Base-by-base conservation (phyloP, 1,140 invertebrate genomes). In the Penaeus vannamei region DNA sequence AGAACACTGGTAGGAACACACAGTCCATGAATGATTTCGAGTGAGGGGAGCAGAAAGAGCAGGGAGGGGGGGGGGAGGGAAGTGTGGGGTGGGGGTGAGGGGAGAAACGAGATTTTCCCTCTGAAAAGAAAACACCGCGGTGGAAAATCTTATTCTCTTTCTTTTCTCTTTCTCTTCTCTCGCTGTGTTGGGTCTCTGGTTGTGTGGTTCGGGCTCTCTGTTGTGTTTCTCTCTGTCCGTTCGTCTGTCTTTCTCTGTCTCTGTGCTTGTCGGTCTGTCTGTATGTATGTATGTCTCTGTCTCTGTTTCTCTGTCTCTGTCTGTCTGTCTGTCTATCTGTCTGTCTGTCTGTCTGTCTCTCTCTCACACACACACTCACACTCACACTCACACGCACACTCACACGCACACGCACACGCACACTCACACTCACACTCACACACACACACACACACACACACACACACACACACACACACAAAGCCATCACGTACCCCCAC, bases 71-170 rank as follows among this genome's bases (percentile, higher is more conserved):
- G 5, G 36, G 36, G 36, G 5, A 5, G 36, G 26, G 59, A 61
- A 29, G 19, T 19, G 14, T 1, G n/a, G 42, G 26, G n/a, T 20
- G 20, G 62, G 46, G 22, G 22, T 2, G 46, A 42, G 36, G n/a
- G n/a, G 8, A 2, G 8, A 22, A 2, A 36, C 17, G 29, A 42
- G 26, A 59, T 77, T 32, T 20, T 22, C 72, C 29, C 72, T 29
- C 20, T n/a, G n/a, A n/a, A n/a, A n/a, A n/a, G n/a, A n/a, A n/a
- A n/a, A n/a, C n/a, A n/a, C n/a, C n/a, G n/a, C n/a, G n/a, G n/a
- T n/a, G n/a, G n/a, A n/a, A n/a, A n/a, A n/a, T 84, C 83, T 84
- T 61, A 66, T 19, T 62, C 5, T 32, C 23, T 53, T 8, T 83
- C 23, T 61, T 32, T 26, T 32, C 26, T 60, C 61, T n/a, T 7